Base-by-base conservation (phyloP, 2,888 invertebrate species). In the Zonitis immaculata region DNA sequence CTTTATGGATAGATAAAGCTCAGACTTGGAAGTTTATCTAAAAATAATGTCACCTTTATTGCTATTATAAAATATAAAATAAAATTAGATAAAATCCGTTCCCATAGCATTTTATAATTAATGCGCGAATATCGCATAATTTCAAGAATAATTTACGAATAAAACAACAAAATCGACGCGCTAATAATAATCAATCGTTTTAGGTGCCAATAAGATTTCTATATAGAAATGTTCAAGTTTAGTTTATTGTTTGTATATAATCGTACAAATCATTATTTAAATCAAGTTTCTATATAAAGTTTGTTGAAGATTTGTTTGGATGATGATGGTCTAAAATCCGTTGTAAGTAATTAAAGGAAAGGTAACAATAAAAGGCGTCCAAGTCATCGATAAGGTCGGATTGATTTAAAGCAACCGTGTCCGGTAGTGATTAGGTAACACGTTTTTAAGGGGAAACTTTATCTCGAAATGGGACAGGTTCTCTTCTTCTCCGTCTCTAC, bases 321-420 rank as follows among this genome's bases (percentile, higher is more conserved):
- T 62, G 48, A 57, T 63, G 61, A 35, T n/a, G n/a, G n/a, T 49
- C 54, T 53, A 57, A 64, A 66, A 68, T 66, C 65, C 66, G 66
- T 64, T 68, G 70, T 69, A 66, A 67, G 73, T 71, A 73, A 72
- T 73, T 72, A 73, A 73, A 68, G 70, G 65, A 73, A 70, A 72
- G 72, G 71, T 67, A 72, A 72, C 72, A 72, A 73, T 72, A 72
- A 72, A 72, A 70, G 69, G 69, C 67, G 70, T 72, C 70, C 67
- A 61, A 64, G 54, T 60, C 60, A 61, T 55, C 68, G 72, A 72
- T 72, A 71, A 70, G 66, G 58, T 18, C 51, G 63, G 70, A 71
- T 68, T 73, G 72, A 73, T 73, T 72, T 72, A 72, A 65, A 58
- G 69, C 64, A 64, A 64, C 66, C 64, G 68, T 69, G 66, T 69